phyloP scores from a whole-genome alignment of 2,113 vertebrate genomes.

The Nothoprocta pentlandii region DNA sequence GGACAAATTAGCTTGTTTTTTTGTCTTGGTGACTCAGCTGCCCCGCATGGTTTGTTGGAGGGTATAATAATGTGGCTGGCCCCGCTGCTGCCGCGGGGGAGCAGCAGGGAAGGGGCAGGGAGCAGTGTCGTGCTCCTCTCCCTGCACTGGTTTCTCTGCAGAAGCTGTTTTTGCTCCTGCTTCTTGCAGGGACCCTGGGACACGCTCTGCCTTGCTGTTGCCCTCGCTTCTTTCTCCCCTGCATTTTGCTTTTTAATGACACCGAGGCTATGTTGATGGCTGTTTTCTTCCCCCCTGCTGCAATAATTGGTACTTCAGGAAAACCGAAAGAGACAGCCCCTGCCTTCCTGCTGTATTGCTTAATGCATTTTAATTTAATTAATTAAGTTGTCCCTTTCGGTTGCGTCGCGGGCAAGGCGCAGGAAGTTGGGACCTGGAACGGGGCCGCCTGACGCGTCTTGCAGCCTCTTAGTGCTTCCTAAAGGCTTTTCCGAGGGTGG shows the following conservation, averaged over 20 bases:
- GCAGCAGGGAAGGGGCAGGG: background rate
- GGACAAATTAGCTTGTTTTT: background rate
- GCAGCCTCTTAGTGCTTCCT: constrained; percentile 33
- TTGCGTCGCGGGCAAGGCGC: constrained; percentile 16
- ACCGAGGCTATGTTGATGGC: background rate
- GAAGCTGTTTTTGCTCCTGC: background rate
- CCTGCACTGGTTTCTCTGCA: background rate
- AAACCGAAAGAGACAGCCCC: constrained; percentile 7
- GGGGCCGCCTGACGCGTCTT: background rate
- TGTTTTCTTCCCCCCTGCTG: constrained; percentile 49
- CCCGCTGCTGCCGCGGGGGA: background rate
- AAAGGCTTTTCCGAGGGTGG: constrained; percentile 27
- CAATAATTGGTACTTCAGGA: constrained; percentile 53
- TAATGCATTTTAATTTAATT: constrained; percentile 60
- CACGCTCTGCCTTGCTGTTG: background rate
- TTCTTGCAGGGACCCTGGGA: background rate
- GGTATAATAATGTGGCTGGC: accelerated
- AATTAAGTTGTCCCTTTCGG: constrained; percentile 45
- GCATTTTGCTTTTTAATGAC: constrained; percentile 3
- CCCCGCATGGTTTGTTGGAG: accelerated
- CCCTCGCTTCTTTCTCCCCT: background rate
- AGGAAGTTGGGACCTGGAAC: background rate
- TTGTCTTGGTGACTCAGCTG: background rate
- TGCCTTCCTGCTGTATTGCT: constrained; percentile 42
- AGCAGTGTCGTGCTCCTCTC: accelerated